Evolutionary conservation across 2,113 vertebrate genomes (phyloP), one percentile per base, ranked within the genome.

Genomic region (Hypanus sabinus): DNA sequence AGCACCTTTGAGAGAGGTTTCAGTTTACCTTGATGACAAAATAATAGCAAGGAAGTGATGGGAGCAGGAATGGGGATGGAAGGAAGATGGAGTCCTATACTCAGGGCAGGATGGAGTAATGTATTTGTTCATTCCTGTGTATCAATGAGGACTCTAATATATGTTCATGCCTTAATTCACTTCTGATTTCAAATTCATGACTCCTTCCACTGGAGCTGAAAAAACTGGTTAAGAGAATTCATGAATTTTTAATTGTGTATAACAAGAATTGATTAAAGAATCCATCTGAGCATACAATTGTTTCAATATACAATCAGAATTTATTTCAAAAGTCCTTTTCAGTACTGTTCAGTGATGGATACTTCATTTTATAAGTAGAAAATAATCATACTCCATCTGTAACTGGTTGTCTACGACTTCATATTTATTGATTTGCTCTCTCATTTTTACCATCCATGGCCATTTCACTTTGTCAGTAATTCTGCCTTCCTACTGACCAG

Each of bases 401-500:
- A 73, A 75, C 68, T 38, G 14, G 91, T 70, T 73, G 71, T 12
- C 68, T 73, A 24, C 11, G 91, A 93, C 38, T 65, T 93, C 14
- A 73, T 73, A 65, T 75, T 46, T 46, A 93, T 55, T 55, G 20
- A 73, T 93, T 92, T 93, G 20, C 36, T 36, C 16, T 55, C 36
- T 14, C 24, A 75, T 93, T 75, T 27, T 83, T 73, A 46, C 36
- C 38, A 93, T 30, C 68, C 36, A 46, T 73, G 91, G 36, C 38
- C 0, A 36, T 71, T 73, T 75, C 46, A 70, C 88, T 36, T 57
- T 60, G n/a, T 91, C 33, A 62, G 38, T n/a, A 27, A 85, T 94
- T 88, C 94, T 93, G 95, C 94, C 16, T 95, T 95, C 94, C 95
- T 94, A 94, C 93, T 94, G 95, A 95, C 94, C 93, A 94, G 95